Percentiles rank a stretch among this genome's conserved stretches.
These are phyloP conservation scores for Papio anubis DNA, from an alignment of 2,113 vertebrate genomes.

Conservation along the genomic window DNA sequence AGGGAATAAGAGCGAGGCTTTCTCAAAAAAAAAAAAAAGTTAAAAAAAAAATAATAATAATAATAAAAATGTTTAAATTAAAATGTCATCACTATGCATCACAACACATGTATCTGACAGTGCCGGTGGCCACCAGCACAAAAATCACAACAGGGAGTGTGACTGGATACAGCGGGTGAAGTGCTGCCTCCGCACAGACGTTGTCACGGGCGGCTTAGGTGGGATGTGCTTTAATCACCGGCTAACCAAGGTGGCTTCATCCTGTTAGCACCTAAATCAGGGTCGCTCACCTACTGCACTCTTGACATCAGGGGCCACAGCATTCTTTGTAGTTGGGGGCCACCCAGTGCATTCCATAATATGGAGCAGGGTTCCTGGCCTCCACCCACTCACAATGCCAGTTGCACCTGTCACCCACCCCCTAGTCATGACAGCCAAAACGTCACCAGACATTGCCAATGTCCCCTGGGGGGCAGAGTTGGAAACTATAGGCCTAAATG, in stretches of 20 bases:
- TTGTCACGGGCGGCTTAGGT: fast-evolving
- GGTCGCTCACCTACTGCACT: neutral
- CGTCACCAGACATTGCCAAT: neutral
- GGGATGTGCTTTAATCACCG: neutral
- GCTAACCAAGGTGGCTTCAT: neutral
- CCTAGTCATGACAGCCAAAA: neutral
- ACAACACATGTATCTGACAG: fast-evolving
- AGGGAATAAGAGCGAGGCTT: too few relatives aligned
- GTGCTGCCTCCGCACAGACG: neutral
- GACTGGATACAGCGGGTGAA: too few relatives aligned
- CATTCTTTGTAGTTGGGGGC: too few relatives aligned
- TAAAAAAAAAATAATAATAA: too few relatives aligned
- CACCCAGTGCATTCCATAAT: neutral
- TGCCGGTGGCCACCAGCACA: neutral
- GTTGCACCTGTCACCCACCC: neutral
- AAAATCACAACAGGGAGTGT: fast-evolving
- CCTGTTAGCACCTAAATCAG: neutral
- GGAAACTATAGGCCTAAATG: neutral
- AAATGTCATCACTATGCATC: neutral
- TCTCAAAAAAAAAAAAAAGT: too few relatives aligned
- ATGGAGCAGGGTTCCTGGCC: neutral
- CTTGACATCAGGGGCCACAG: too few relatives aligned
- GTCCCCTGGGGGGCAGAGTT: too few relatives aligned
- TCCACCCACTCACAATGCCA: neutral
- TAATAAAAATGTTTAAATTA: too few relatives aligned